These are phyloP conservation scores for Poecile atricapillus DNA, from an alignment of 2,113 vertebrate species.

Conservation along the genomic window DNA sequence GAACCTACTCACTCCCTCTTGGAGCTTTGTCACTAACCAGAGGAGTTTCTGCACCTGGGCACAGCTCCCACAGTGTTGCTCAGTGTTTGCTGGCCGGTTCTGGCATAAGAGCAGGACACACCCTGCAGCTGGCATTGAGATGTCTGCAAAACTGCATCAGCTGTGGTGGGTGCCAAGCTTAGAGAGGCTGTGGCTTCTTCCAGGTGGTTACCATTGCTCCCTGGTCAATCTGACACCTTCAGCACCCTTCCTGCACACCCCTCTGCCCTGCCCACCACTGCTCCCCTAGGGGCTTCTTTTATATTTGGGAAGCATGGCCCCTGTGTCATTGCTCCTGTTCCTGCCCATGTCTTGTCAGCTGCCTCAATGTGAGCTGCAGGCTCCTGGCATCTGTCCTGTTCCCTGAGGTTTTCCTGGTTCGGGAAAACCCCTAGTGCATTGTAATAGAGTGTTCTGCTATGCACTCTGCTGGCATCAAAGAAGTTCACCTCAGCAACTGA, in stretches of 20 bases:
- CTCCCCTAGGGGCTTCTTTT: background rate
- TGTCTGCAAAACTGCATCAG: background rate
- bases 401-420: background rate
- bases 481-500: accelerated
- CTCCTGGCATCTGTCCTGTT: background rate
- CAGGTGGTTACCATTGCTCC: background rate
- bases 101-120: background rate
- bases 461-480: background rate
- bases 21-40: background rate
- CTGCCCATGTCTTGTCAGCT: background rate
- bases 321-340: background rate
- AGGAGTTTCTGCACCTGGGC: background rate
- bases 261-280: background rate
- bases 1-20: background rate
- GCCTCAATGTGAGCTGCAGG: accelerated
- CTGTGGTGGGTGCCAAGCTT: background rate
- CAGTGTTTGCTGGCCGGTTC: accelerated
- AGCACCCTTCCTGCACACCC: background rate
- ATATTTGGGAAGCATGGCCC: background rate
- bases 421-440: accelerated
- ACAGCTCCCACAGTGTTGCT: background rate
- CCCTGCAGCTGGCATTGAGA: accelerated
- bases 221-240: background rate
- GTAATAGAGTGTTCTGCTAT: background rate
- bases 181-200: background rate